phyloP scores from a whole-genome alignment of 1,140 invertebrate species.

The Meloidogyne chitwoodi region DNA sequence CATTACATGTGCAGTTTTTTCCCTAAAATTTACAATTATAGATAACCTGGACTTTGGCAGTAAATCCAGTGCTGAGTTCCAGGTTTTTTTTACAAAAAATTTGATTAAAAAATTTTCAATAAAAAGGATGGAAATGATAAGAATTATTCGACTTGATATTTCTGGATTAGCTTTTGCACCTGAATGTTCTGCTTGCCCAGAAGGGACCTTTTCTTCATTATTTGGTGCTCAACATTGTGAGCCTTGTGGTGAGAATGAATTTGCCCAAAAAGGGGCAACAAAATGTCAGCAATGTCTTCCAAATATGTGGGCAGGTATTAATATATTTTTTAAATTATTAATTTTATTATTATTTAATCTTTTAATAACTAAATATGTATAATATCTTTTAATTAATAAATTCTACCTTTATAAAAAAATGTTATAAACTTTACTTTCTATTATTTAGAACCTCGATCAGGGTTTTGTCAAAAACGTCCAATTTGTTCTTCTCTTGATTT shows the following conservation, averaged over 20 bases:
- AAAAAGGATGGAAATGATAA: conserved; percentile 34
- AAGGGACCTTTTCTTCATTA: conserved; percentile 64
- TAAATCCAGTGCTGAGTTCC: conserved; percentile 31
- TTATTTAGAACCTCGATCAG: conserved; percentile 58
- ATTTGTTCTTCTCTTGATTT: conserved; percentile 66
- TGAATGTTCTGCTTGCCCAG: conserved; percentile 65
- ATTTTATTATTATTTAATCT: no score
- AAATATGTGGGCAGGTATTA: conserved; percentile 61
- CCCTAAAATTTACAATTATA: not conserved
- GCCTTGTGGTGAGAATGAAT: conserved; percentile 63
- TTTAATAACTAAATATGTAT: no score
- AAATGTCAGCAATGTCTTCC: conserved; percentile 63
- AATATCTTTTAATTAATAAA: no score
- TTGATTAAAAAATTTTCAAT: not conserved
- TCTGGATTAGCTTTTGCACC: conserved; percentile 66
- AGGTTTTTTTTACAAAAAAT: not conserved
- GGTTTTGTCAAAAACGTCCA: conserved; percentile 54
- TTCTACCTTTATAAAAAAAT: no score
- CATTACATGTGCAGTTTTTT: no score
- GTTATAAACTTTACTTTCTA: not conserved
- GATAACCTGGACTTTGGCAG: conserved; percentile 52
- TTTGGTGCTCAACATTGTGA: conserved; percentile 63
- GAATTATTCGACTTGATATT: conserved; percentile 49
- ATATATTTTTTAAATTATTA: no score
- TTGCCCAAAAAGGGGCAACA: conserved; percentile 61